Conservation (phyloP, 2,797 vertebrate species). For the Gadopsis marmoratus region DNA sequence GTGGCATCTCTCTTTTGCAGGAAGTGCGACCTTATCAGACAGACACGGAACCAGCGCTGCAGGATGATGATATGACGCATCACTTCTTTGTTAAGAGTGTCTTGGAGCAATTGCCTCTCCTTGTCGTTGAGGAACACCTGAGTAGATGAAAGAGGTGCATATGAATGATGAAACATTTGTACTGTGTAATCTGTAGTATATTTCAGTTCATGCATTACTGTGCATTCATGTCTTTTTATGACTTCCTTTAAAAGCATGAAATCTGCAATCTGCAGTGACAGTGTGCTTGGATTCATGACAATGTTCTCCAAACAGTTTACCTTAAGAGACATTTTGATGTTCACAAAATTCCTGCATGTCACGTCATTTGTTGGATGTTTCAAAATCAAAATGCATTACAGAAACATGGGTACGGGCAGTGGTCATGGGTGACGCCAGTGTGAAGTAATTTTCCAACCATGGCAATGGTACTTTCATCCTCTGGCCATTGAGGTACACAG, state of each 20-base stretch:
- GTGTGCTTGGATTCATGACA: not conserved
- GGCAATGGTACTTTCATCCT: not conserved
- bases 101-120: slow-evolving; percentile 89
- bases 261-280: not conserved
- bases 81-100: slow-evolving; percentile 89
- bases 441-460: not conserved
- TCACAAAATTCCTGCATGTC: not conserved
- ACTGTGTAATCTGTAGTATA: not conserved
- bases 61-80: slow-evolving; percentile 90
- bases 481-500: not conserved
- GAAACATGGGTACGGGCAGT: not conserved
- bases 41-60: slow-evolving; percentile 93
- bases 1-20: slow-evolving; percentile 86
- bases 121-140: slow-evolving; percentile 96
- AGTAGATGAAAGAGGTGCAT: slow-evolving; percentile 5
- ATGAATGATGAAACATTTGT: slow-evolving; percentile 6
- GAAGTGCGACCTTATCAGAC: slow-evolving; percentile 88
- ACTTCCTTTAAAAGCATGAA: slow-evolving; percentile 8
- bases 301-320: not conserved
- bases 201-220: slow-evolving; percentile 13
- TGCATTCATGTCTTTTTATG: not conserved
- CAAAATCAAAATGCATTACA: not conserved
- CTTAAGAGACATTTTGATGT: not conserved
- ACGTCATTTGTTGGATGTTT: not conserved
- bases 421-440: not conserved